These are phyloP conservation scores for Grus americana DNA, from an alignment of 2,113 vertebrate species.

Conservation along the genomic window DNA sequence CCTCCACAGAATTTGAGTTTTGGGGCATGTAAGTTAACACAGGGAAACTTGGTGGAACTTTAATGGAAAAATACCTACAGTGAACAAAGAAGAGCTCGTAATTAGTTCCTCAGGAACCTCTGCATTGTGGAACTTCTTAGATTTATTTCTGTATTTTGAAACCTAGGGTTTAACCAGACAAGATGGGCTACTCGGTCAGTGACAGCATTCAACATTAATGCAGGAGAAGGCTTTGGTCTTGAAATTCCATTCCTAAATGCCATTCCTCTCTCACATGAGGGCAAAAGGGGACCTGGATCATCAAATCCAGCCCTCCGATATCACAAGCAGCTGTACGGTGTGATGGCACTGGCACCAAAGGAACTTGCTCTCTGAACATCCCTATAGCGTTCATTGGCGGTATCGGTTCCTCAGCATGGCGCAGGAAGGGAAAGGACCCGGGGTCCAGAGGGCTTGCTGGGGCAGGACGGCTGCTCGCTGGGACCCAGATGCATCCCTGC, in stretches of 20 bases:
- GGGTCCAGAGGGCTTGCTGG: not conserved
- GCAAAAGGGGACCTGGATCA: not conserved
- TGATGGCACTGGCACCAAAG: not conserved
- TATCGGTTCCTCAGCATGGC: not conserved
- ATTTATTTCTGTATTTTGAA: not conserved
- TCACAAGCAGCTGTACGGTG: not conserved
- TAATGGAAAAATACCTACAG: not conserved
- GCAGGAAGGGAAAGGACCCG: not conserved
- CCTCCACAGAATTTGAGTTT: slow-evolving; percentile 17
- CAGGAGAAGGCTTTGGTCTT: not conserved
- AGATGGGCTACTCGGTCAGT: not conserved
- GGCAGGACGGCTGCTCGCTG: not conserved
- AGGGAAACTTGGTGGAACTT: not conserved
- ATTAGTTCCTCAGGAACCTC: not conserved
- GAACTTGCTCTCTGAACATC: not conserved
- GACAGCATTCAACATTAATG: not conserved
- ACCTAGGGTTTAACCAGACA: not conserved
- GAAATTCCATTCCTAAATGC: not conserved
- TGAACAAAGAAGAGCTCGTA: slow-evolving; percentile 1
- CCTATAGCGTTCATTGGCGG: not conserved
- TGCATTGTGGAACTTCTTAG: not conserved
- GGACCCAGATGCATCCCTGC: not conserved
- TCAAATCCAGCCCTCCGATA: not conserved
- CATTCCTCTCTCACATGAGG: not conserved
- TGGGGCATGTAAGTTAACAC: slow-evolving; percentile 23